A percentile compares a stretch with the other conserved stretches of the same genome.
These are phyloP conservation scores for Orchesella cincta DNA, from an alignment of 1,140 invertebrate species.

Conservation along the genomic window DNA sequence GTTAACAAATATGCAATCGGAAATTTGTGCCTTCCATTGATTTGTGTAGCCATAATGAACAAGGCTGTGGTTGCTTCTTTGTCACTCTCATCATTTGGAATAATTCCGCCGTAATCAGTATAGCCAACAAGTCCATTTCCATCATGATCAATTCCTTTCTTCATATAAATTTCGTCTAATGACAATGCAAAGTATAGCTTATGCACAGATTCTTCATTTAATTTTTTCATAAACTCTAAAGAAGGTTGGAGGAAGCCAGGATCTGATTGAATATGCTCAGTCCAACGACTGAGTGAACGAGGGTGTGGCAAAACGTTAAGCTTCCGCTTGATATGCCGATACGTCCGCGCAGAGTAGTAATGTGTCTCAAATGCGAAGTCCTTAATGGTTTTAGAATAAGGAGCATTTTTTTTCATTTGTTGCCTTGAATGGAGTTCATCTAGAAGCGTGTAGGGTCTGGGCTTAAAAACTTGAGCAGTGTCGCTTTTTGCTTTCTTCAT, in stretches of 20 bases:
- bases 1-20: constrained; percentile 28
- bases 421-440: neutral
- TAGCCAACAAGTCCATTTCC: constrained; percentile 8
- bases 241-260: neutral
- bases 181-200: neutral
- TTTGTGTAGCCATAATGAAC: constrained; percentile 20
- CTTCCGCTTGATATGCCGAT: neutral
- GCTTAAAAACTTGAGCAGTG: neutral
- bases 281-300: neutral
- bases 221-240: neutral
- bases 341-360: neutral
- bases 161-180: constrained; percentile 29
- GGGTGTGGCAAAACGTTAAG: neutral
- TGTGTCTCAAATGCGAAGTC: neutral
- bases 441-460: neutral
- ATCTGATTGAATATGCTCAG: neutral
- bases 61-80: constrained; percentile 3
- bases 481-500: neutral
- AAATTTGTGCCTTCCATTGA: constrained; percentile 10
- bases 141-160: neutral
- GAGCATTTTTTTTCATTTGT: neutral
- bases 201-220: neutral
- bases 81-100: neutral
- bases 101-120: constrained; percentile 14
- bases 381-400: neutral